Base-by-base conservation (phyloP, 2,888 invertebrate genomes). In the Sipha maydis region DNA sequence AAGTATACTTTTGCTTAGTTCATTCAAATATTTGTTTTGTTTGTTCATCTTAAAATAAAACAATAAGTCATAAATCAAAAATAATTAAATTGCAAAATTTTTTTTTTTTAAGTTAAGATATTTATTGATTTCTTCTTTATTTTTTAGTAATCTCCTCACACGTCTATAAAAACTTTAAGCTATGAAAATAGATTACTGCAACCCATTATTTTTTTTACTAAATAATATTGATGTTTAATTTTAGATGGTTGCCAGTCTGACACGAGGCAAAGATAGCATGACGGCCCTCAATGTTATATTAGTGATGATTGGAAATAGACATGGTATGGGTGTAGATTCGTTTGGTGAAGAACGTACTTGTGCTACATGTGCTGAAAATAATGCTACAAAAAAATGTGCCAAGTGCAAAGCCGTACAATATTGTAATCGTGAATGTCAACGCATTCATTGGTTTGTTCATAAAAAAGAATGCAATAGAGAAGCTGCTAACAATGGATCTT, bases 351-450 rank as follows among this genome's bases (percentile, higher is more conserved):
- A 94, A 89, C 93, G 95, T 25, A 93, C 94, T 83, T 98, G 98
- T 92, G 95, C 95, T 89, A 96, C 97, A 1, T 98, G 98, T 91
- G 96, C 96, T 0, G 96, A 97, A 91, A 96, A 97, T 91, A 95
- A 96, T 90, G 97, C 98, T 0, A 94, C 95, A 14, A 98, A 98
- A 92, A 97, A 98, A 92, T 99, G 99, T 92, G 96, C 98, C 19
- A 97, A 97, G 92, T 99, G 99, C 92, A 98, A 97, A 93, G 94
- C 94, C 89, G 97, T 97, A 84, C 95, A 96, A 91, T 99, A 99
- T 92, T 99, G 99, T 92, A 96, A 97, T 92, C 94, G 96, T 89
- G 96, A 96, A 91, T 99, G 99, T 92, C 99, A 99, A 92, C 95
- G 97, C 90, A 93, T 98, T 79, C 98, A 97, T 92, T 97, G 97